These are phyloP conservation scores for Calameuta pallipes DNA, from an alignment of 2,888 invertebrate species.

Conservation along the genomic window DNA sequence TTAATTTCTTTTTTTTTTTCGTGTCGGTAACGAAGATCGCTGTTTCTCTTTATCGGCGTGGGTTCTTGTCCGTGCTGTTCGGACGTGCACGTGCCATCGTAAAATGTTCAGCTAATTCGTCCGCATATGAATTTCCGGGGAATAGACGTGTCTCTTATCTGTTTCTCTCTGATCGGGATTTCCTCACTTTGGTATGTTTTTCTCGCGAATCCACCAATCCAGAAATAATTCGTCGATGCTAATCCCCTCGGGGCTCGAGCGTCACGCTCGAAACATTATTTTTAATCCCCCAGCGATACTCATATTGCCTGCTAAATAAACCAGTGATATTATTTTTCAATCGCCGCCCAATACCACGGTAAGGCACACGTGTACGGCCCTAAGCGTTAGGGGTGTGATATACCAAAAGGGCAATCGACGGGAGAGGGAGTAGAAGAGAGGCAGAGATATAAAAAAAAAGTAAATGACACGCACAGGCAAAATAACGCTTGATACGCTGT, in stretches of 20 bases:
- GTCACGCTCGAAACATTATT: constrained; percentile 63
- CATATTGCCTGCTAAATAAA: constrained; percentile 57
- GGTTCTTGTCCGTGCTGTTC: neutral
- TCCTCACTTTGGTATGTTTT: neutral
- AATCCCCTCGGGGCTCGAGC: constrained; percentile 55
- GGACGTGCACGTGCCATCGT: neutral
- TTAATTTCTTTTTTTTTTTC: neutral
- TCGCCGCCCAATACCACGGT: constrained; percentile 37
- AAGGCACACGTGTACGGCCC: neutral
- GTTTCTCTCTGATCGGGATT: neutral
- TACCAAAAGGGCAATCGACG: neutral
- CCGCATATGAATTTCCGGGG: neutral
- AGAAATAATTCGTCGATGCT: constrained; percentile 13
- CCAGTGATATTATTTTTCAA: constrained; percentile 64
- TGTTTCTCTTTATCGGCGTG: neutral
- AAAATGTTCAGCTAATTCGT: neutral
- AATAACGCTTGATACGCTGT: neutral
- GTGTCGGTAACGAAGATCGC: neutral
- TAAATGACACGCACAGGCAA: neutral
- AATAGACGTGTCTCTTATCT: neutral
- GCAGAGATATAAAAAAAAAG: neutral
- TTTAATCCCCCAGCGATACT: constrained; percentile 58
- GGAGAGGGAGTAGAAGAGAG: neutral
- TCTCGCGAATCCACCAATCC: neutral
- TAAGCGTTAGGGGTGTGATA: neutral